phyloP scores from a whole-genome alignment of 2,888 invertebrate species.

The Tigriopus californicus region DNA sequence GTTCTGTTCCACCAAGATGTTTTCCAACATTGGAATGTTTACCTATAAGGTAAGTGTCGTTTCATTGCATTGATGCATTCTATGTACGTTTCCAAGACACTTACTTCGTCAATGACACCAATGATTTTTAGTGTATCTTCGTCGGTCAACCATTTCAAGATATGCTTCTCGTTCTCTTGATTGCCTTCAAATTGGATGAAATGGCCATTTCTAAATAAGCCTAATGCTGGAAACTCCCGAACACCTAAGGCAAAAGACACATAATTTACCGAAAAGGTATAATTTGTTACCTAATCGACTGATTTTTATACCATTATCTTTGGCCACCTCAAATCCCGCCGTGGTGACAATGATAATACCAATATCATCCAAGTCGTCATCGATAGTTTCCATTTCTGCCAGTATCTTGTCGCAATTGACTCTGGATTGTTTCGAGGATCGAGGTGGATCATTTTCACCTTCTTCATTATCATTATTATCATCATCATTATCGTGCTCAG shows the following conservation, averaged over 20 bases:
- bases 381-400: conserved; percentile 59
- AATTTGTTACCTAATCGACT: neutral
- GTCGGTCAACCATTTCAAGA: conserved; percentile 73
- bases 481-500: too few species aligned
- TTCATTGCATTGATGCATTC: neutral
- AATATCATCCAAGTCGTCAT: conserved; percentile 73
- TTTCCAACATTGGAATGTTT: conserved; percentile 10
- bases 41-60: neutral
- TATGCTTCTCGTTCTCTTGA: conserved; percentile 73
- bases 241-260: neutral
- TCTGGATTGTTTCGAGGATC: too few species aligned
- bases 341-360: conserved; percentile 86
- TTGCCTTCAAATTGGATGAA: conserved; percentile 38
- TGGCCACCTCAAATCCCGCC: conserved; percentile 70
- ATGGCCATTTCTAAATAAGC: conserved; percentile 4
- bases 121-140: conserved; percentile 47
- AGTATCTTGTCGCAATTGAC: conserved; percentile 65
- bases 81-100: conserved; percentile 24
- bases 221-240: neutral
- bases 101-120: conserved; percentile 66
- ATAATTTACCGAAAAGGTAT: neutral
- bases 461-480: conserved; percentile 38
- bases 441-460: too few species aligned
- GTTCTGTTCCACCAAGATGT: conserved; percentile 11
- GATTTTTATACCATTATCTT: conserved; percentile 47